phyloP scores from a whole-genome alignment of 2,797 vertebrate species.

The Dromococcyx pavoninus region DNA sequence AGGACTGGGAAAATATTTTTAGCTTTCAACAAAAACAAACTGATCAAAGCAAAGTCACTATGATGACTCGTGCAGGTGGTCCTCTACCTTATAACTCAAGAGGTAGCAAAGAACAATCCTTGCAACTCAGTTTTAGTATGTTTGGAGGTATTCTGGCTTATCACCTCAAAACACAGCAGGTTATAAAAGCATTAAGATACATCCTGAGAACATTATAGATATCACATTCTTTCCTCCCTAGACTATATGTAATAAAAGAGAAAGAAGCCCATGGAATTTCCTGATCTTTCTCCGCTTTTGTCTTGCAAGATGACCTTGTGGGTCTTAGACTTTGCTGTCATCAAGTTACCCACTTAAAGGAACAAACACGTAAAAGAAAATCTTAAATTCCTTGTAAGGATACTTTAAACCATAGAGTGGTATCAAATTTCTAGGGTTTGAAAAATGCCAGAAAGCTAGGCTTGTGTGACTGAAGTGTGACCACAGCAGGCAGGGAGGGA shows the following conservation, averaged over 20 bases:
- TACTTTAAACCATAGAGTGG: neutral
- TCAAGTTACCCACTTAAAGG: neutral
- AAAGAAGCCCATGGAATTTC: neutral
- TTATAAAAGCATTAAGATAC: neutral
- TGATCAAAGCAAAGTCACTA: neutral
- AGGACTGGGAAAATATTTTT: conserved; percentile 9
- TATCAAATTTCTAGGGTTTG: neutral
- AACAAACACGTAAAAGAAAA: neutral
- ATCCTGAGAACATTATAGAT: neutral
- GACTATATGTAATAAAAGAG: neutral
- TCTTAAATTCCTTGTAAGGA: neutral
- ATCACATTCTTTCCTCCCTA: neutral
- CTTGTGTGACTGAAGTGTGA: neutral
- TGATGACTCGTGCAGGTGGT: neutral
- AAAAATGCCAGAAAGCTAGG: neutral
- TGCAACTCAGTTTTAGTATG: neutral
- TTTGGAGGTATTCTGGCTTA: neutral
- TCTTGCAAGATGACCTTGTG: neutral
- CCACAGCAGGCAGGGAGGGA: neutral
- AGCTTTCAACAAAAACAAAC: neutral
- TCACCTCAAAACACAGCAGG: neutral
- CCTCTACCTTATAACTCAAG: neutral
- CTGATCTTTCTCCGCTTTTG: neutral
- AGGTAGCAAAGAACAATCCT: neutral
- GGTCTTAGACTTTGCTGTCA: neutral